Conservation (phyloP, 37 sponge, comb jelly and placozoan genomes). For the Ephydatia muelleri region DNA sequence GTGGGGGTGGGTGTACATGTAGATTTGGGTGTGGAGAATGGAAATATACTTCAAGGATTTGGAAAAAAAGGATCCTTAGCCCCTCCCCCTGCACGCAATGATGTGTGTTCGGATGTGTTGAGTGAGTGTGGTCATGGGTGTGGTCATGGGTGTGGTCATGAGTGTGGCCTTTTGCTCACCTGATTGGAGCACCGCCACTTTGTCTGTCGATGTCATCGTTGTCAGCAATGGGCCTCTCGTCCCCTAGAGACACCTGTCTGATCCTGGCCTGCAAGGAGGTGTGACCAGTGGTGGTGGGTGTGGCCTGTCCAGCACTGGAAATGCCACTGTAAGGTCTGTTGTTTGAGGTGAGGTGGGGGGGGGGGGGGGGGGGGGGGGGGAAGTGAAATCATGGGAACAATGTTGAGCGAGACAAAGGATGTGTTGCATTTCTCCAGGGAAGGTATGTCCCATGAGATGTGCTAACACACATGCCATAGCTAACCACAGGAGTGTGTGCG, state of each 20-base stretch:
- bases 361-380: neutral
- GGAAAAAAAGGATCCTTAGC: too few species aligned
- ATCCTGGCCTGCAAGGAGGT: constrained; percentile 11
- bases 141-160: too few species aligned
- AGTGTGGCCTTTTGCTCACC: neutral
- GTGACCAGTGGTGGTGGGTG: neutral
- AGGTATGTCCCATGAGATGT: too few species aligned
- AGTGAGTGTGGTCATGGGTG: too few species aligned
- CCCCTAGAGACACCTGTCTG: neutral
- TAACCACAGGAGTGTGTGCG: too few species aligned
- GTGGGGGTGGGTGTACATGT: too few species aligned
- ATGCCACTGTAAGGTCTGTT: neutral
- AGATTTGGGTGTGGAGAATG: too few species aligned
- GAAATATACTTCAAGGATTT: too few species aligned
- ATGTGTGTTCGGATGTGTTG: too few species aligned
- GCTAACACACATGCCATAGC: neutral
- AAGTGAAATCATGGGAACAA: neutral
- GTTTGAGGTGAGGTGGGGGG: neutral
- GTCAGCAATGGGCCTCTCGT: neutral
- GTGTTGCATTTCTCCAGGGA: neutral
- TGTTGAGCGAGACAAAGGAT: neutral
- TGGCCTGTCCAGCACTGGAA: neutral
- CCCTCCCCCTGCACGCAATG: too few species aligned
- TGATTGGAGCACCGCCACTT: neutral
- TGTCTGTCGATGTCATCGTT: neutral